phyloP scores from a whole-genome alignment of 2,888 invertebrate species.

The Dugesia japonica region DNA sequence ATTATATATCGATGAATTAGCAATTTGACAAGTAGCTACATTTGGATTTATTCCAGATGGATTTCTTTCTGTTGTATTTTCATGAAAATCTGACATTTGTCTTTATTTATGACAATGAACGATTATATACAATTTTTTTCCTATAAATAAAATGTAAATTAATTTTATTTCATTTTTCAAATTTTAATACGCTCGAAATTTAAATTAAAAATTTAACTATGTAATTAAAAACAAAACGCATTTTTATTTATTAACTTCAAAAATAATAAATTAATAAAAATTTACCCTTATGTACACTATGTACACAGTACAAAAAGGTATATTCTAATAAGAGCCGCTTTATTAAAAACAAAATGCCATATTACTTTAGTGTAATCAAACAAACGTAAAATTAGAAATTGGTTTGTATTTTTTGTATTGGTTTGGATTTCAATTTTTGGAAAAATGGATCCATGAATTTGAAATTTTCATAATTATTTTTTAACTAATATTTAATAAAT shows the following conservation, averaged over 20 bases:
- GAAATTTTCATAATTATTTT: no score
- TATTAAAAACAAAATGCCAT: conserved; percentile 20
- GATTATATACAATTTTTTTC: conserved; percentile 7
- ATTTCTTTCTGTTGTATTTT: not conserved
- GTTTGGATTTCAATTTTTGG: no score
- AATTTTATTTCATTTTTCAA: not conserved
- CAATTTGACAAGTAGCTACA: not conserved
- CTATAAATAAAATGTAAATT: not conserved
- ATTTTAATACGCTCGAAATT: no score
- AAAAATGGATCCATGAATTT: no score
- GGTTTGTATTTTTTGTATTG: no score
- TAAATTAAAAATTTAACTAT: no score
- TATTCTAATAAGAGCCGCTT: conserved; percentile 11
- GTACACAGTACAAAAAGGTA: conserved; percentile 20
- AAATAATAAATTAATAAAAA: not conserved
- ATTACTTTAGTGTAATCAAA: conserved; percentile 1
- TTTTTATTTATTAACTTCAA: no score
- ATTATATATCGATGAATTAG: not conserved
- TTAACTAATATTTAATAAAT: no score
- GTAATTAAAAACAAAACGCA: no score
- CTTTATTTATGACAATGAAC: not conserved
- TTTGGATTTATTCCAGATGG: not conserved
- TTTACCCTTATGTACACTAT: conserved; percentile 14
- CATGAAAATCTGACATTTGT: conserved; percentile 4
- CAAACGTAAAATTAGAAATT: conserved; percentile 45